phyloP scores from a whole-genome alignment of 2,797 vertebrate genomes.

The Salmo trutta region DNA sequence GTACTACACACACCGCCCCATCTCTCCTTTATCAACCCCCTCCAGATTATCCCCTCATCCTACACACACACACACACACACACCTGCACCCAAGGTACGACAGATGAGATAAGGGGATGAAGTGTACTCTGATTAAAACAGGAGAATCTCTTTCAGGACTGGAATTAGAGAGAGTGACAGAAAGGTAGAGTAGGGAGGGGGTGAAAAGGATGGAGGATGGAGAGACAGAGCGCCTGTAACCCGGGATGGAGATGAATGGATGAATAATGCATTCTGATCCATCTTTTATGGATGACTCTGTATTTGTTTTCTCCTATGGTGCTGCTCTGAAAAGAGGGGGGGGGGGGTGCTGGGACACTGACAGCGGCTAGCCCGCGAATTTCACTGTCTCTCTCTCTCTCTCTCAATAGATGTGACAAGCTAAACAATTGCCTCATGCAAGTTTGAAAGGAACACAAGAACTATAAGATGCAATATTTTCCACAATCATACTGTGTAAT shows the following conservation, averaged over 20 bases:
- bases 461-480: background rate
- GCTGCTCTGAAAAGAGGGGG: background rate
- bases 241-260: slow-evolving; percentile 40
- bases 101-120: slow-evolving; percentile 41
- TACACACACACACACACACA: slow-evolving; percentile 8
- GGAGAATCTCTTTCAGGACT: slow-evolving; percentile 37
- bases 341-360: background rate
- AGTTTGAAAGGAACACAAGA: slow-evolving; percentile 23
- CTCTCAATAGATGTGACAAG: slow-evolving; percentile 7
- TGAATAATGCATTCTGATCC: slow-evolving; percentile 70
- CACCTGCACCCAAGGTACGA: slow-evolving; percentile 13
- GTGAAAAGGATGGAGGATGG: background rate
- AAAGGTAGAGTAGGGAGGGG: slow-evolving; percentile 19
- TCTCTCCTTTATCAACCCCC: slow-evolving; percentile 43
- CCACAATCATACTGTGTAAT: too few relatives aligned
- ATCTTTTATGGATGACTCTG: slow-evolving; percentile 74
- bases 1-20: slow-evolving; percentile 35
- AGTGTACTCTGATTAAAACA: slow-evolving; percentile 53
- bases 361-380: slow-evolving; percentile 8
- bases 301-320: slow-evolving; percentile 60
- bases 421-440: slow-evolving; percentile 14
- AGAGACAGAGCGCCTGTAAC: slow-evolving; percentile 23
- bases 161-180: slow-evolving; percentile 40
- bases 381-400: background rate
- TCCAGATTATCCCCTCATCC: background rate